Evolutionary conservation across 1,140 invertebrate genomes (phyloP).

Genomic region (Conopomorpha cramerella): DNA sequence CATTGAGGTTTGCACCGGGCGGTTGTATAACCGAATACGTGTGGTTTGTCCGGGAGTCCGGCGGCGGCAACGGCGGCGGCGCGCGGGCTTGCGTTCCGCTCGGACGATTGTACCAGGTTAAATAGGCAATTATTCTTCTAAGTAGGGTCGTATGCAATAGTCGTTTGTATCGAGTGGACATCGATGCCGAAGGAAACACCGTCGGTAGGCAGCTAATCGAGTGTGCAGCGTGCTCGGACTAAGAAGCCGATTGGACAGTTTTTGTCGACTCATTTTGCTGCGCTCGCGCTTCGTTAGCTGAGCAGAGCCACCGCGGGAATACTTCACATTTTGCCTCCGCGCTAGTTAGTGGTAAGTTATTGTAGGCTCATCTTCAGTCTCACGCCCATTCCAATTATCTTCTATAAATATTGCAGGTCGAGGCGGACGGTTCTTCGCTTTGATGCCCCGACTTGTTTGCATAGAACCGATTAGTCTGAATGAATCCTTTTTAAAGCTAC

Average conservation of each 20-base stretch:
- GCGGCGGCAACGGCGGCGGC: too few relatives aligned
- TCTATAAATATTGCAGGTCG: neutral
- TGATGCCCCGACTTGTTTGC: too few relatives aligned
- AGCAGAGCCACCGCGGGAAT: slow-evolving; percentile 13
- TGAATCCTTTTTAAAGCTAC: too few relatives aligned
- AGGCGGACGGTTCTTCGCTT: neutral
- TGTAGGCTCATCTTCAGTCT: neutral
- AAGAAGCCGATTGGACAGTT: slow-evolving; percentile 24
- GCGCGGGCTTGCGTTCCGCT: too few relatives aligned
- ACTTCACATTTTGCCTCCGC: slow-evolving; percentile 17
- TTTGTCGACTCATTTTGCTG: slow-evolving; percentile 21
- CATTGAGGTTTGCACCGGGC: too few relatives aligned
- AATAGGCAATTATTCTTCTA: slow-evolving; percentile 16
- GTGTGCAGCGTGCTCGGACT: neutral
- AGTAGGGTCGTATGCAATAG: slow-evolving; percentile 11
- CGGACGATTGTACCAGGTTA: too few relatives aligned
- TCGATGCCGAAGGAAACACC: slow-evolving; percentile 6
- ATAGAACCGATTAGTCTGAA: too few relatives aligned
- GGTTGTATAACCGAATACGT: too few relatives aligned
- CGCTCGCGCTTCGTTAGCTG: slow-evolving; percentile 12
- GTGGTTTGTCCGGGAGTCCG: too few relatives aligned
- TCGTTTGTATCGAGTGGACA: slow-evolving; percentile 9
- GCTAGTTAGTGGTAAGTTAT: neutral
- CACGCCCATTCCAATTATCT: slow-evolving; percentile 1
- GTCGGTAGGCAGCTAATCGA: slow-evolving; percentile 16